Evolutionary conservation across 2,113 vertebrate species (phyloP).

Genomic region (Sinocyclocheilus maitianheensis): DNA sequence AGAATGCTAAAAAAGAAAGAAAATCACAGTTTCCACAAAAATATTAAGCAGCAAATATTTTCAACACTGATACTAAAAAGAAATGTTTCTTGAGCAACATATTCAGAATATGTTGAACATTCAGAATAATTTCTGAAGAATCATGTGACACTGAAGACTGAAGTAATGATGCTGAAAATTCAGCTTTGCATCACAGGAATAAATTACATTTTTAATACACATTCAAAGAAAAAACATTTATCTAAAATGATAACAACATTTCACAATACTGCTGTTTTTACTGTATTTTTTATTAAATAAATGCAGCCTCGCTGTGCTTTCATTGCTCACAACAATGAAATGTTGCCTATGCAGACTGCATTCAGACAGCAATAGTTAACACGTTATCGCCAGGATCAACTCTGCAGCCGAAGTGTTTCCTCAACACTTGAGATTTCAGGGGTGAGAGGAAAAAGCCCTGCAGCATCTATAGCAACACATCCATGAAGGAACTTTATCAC

Average conservation of each 20-base stretch:
- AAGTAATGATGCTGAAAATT: not conserved
- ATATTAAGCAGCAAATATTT: too few species aligned
- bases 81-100: too few species aligned
- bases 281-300: not conserved
- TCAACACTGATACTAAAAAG: too few species aligned
- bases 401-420: conserved; percentile 75
- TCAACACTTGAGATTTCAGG: conserved; percentile 84
- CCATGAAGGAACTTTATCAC: conserved; percentile 71
- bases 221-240: not conserved
- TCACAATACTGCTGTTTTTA: not conserved
- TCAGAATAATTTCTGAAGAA: not conserved
- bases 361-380: not conserved
- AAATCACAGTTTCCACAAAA: too few species aligned
- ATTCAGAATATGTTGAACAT: too few species aligned
- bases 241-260: not conserved
- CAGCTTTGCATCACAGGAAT: not conserved
- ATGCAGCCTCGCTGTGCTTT: not conserved
- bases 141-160: not conserved
- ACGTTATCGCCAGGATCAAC: conserved; percentile 21
- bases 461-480: conserved; percentile 79
- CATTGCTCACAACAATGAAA: not conserved
- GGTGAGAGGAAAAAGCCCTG: conserved; percentile 77
- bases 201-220: not conserved
- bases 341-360: not conserved
- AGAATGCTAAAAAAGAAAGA: too few species aligned